These are phyloP conservation scores for Palythoa heliodiscus DNA, from an alignment of 92 coral and sea anemone species.

Conservation along the genomic window DNA sequence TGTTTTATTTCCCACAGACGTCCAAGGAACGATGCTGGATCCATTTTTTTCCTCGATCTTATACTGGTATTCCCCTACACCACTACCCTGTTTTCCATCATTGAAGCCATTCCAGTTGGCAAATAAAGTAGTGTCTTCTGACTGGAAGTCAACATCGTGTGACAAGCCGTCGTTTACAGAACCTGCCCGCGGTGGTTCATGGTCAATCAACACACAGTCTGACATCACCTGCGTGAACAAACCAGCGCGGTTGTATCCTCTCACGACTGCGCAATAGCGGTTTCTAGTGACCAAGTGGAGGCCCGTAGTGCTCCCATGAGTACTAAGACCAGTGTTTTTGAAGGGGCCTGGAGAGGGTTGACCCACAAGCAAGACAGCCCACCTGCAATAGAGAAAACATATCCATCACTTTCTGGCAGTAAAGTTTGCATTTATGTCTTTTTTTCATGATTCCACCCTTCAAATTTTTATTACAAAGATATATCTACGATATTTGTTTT, in stretches of 20 bases:
- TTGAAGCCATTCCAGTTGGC: constrained; percentile 93
- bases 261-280: constrained; percentile 88
- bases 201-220: constrained; percentile 93
- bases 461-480: too few relatives aligned
- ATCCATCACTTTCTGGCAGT: neutral
- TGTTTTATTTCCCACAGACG: constrained; percentile 77
- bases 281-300: constrained; percentile 80
- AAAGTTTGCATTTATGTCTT: neutral
- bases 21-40: constrained; percentile 68
- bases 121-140: constrained; percentile 65
- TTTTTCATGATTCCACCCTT: too few relatives aligned
- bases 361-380: constrained; percentile 72
- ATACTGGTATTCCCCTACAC: constrained; percentile 84
- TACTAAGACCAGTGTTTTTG: constrained; percentile 58
- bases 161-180: constrained; percentile 81
- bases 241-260: constrained; percentile 87
- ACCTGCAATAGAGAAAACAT: constrained; percentile 7
- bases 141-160: constrained; percentile 82
- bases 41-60: constrained; percentile 63
- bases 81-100: constrained; percentile 90
- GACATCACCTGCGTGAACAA: constrained; percentile 72
- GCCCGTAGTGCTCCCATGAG: constrained; percentile 57
- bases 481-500: too few relatives aligned
- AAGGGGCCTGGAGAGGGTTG: constrained; percentile 62
- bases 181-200: constrained; percentile 84